A percentile compares a stretch with the other conserved stretches of the same genome.
Conservation (phyloP, 2,797 vertebrate genomes). For the Benthosema pterotum region DNA sequence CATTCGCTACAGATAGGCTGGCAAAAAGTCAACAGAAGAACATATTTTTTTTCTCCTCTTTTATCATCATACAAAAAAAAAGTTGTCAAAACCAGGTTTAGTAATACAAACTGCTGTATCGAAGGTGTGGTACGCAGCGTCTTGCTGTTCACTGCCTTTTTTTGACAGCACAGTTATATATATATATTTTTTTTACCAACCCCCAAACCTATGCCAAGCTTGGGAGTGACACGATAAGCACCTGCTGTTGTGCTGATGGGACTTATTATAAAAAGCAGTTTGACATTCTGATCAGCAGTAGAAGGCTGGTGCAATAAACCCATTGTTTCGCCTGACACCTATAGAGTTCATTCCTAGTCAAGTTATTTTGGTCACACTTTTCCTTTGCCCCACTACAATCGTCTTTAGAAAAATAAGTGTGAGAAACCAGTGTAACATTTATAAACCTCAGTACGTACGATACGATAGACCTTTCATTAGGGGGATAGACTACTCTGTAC, state of each 20-base stretch:
- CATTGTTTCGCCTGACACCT: slow-evolving; percentile 66
- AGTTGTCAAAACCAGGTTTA: slow-evolving; percentile 78
- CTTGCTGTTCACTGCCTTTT: slow-evolving; percentile 48
- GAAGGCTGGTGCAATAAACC: slow-evolving; percentile 80
- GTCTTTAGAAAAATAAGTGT: slow-evolving; percentile 76
- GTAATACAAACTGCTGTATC: slow-evolving; percentile 74
- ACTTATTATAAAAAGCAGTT: slow-evolving; percentile 64
- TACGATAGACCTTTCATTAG: slow-evolving; percentile 68
- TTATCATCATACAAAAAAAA: slow-evolving; percentile 74
- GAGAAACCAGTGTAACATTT: slow-evolving; percentile 65
- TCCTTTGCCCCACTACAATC: slow-evolving; percentile 61
- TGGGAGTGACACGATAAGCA: slow-evolving; percentile 63
- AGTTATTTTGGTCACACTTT: slow-evolving; percentile 81
- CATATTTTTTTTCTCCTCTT: slow-evolving; percentile 58
- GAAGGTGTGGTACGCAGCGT: slow-evolving; percentile 68
- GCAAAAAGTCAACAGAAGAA: slow-evolving; percentile 80
- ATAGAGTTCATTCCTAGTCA: slow-evolving; percentile 64
- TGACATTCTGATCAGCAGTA: slow-evolving; percentile 79
- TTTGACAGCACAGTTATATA: slow-evolving; percentile 42
- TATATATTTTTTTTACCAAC: not conserved
- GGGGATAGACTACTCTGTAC: slow-evolving; percentile 53
- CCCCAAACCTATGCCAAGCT: slow-evolving; percentile 63
- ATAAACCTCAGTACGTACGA: slow-evolving; percentile 48
- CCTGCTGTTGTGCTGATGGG: slow-evolving; percentile 73
- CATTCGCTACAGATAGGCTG: slow-evolving; percentile 85